Evolutionary conservation across 1,140 invertebrate species (phyloP).

Genomic region (Oppia nitens): DNA sequence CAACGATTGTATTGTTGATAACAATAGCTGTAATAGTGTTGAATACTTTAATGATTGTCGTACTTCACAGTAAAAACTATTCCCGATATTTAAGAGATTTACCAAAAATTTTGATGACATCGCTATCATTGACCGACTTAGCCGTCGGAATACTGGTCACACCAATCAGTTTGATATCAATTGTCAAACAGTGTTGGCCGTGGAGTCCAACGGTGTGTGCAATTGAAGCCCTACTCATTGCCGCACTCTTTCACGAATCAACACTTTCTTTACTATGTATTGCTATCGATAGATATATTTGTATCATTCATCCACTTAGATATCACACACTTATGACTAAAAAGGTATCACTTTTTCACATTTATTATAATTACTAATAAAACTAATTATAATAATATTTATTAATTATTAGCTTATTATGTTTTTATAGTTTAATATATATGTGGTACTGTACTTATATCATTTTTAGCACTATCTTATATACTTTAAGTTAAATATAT

Average conservation of each 20-base stretch:
- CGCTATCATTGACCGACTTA: conserved; percentile 10
- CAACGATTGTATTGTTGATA: neutral
- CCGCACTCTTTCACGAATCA: conserved; percentile 8
- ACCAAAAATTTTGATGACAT: conserved; percentile 12
- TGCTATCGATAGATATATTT: conserved; percentile 10
- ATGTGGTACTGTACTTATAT: too few relatives aligned
- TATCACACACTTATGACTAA: conserved; percentile 9
- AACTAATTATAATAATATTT: too few relatives aligned
- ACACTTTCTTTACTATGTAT: conserved; percentile 5
- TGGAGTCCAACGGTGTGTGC: conserved; percentile 4
- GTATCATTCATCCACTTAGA: conserved; percentile 4
- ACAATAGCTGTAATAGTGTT: conserved; percentile 7
- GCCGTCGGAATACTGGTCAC: conserved; percentile 7
- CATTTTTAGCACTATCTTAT: too few relatives aligned
- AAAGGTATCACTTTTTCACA: too few relatives aligned
- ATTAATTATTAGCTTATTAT: too few relatives aligned
- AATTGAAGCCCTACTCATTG: conserved; percentile 9
- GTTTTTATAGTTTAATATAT: too few relatives aligned
- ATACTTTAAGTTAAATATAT: too few relatives aligned
- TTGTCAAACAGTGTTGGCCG: conserved; percentile 3
- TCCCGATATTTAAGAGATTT: conserved; percentile 8
- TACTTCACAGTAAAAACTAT: conserved; percentile 11
- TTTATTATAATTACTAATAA: too few relatives aligned
- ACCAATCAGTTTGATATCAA: neutral
- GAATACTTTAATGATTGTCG: conserved; percentile 2